These are phyloP conservation scores for Pammene fasciana DNA, from an alignment of 2,888 invertebrate species.

Conservation along the genomic window DNA sequence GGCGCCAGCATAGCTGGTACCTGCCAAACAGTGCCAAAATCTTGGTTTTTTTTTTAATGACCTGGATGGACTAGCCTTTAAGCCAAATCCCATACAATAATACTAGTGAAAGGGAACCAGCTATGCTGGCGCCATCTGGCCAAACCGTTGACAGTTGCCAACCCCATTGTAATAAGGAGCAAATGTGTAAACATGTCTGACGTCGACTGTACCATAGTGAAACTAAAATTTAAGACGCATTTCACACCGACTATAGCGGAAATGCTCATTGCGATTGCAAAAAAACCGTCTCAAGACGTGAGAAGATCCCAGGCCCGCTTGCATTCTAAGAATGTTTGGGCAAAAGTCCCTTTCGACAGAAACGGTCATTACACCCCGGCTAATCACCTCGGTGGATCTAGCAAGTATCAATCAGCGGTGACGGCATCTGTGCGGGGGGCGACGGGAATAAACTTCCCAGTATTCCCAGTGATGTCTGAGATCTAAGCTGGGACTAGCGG, in stretches of 20 bases:
- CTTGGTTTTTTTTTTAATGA: no score
- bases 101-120: no score
- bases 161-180: no score
- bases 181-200: no score
- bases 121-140: no score
- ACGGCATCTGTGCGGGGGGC: conserved; percentile 29
- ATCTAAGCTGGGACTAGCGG: conserved; percentile 7
- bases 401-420: conserved; percentile 26
- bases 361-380: conserved; percentile 27
- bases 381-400: conserved; percentile 36
- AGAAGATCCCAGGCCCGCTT: background rate
- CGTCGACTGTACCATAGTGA: no score
- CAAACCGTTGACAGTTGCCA: no score
- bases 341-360: background rate
- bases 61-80: no score
- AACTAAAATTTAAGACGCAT: no score
- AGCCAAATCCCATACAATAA: no score
- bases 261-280: background rate
- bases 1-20: no score
- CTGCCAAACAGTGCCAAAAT: no score
- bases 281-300: conserved; percentile 6
- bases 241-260: background rate
- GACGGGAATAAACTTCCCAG: conserved; percentile 29
- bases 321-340: conserved; percentile 10
- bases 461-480: background rate